phyloP scores from a whole-genome alignment of 2,113 vertebrate species.

The Illadopsis cleaveri region DNA sequence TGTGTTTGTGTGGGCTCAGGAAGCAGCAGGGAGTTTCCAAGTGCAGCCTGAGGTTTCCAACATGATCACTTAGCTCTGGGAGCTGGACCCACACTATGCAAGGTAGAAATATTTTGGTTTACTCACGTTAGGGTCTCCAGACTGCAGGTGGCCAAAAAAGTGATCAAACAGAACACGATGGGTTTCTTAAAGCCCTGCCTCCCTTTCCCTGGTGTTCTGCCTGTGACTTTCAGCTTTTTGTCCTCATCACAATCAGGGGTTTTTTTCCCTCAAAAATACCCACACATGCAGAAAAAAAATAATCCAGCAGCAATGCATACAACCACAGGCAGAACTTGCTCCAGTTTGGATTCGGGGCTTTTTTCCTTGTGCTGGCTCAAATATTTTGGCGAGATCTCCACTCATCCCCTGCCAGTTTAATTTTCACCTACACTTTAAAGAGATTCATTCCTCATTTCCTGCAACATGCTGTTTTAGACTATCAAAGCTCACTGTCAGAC shows the following conservation, averaged over 20 bases:
- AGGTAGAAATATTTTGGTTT: neutral
- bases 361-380: neutral
- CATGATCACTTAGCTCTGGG: neutral
- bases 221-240: neutral
- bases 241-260: neutral
- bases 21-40: neutral
- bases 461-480: neutral
- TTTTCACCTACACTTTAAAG: constrained; percentile 10
- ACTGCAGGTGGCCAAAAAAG: neutral
- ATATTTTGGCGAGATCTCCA: neutral
- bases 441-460: constrained; percentile 38
- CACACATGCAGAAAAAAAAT: neutral
- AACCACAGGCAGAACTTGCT: neutral
- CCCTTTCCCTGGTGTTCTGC: neutral
- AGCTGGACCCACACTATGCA: neutral
- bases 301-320: neutral
- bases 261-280: neutral
- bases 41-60: neutral
- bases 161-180: neutral
- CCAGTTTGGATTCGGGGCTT: neutral
- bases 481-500: neutral
- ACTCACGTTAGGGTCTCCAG: neutral
- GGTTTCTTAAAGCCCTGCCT: neutral
- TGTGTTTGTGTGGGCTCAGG: neutral
- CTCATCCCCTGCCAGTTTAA: neutral